A percentile compares a stretch with the other conserved stretches of the same genome.
Evolutionary conservation across 2,797 vertebrate species (phyloP).

Genomic region (Malurus leucopterus): DNA sequence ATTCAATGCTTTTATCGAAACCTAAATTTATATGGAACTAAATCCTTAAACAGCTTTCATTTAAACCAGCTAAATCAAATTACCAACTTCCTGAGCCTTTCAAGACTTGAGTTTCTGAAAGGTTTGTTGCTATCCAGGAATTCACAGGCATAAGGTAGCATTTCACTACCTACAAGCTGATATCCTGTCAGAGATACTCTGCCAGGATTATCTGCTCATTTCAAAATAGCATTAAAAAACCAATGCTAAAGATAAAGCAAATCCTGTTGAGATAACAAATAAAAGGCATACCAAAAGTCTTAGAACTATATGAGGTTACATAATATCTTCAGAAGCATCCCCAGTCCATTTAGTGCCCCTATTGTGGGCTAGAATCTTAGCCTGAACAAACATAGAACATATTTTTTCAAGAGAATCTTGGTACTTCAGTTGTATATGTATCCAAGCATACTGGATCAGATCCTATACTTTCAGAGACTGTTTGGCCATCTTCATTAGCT

Average conservation of each 20-base stretch:
- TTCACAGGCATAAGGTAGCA: neutral
- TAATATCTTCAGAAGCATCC: neutral
- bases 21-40: neutral
- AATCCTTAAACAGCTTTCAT: neutral
- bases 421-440: neutral
- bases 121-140: neutral
- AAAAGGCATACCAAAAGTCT: neutral
- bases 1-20: neutral
- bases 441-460: neutral
- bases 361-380: accelerated
- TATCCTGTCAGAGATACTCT: neutral
- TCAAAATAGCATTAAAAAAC: neutral
- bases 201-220: neutral
- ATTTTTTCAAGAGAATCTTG: neutral
- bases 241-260: neutral
- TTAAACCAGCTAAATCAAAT: neutral
- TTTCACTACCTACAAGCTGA: neutral
- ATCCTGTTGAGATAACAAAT: neutral
- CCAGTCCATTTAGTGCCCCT: neutral
- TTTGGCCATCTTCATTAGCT: neutral
- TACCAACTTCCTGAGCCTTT: neutral
- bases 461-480: neutral
- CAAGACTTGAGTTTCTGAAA: neutral
- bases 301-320: accelerated
- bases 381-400: neutral